phyloP scores from a whole-genome alignment of 2,888 invertebrate species.

The Andrena haemorrhoa region DNA sequence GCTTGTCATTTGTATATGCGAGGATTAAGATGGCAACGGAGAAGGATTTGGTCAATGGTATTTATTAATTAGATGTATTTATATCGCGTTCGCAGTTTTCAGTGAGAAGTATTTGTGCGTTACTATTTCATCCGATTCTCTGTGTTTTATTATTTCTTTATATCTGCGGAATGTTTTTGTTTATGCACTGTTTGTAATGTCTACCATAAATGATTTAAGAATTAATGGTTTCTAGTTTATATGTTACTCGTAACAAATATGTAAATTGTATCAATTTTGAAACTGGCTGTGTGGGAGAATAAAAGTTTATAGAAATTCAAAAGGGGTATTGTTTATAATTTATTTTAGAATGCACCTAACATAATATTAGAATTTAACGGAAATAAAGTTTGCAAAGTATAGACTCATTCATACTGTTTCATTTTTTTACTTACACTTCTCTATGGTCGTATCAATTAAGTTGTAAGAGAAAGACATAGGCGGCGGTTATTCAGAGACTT shows the following conservation, averaged over 20 bases:
- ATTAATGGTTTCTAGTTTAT: neutral
- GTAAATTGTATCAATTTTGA: constrained; percentile 1
- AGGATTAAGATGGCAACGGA: constrained; percentile 75
- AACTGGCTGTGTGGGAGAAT: neutral
- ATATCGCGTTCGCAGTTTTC: constrained; percentile 3
- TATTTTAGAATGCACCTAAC: no score
- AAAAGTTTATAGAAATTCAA: neutral
- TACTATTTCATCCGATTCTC: neutral
- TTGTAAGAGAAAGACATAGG: neutral
- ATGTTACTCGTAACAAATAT: neutral
- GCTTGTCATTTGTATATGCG: neutral
- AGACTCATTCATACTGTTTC: no score
- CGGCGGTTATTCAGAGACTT: no score
- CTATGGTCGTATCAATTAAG: neutral
- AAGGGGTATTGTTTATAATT: neutral
- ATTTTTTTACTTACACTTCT: neutral
- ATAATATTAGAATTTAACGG: no score
- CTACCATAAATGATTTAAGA: neutral
- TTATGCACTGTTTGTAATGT: no score
- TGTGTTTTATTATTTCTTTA: no score
- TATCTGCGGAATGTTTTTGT: no score
- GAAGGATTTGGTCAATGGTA: constrained; percentile 80
- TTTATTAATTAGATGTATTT: constrained; percentile 23
- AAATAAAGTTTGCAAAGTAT: no score
- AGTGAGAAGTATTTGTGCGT: neutral